Evolutionary conservation across 2,113 vertebrate species (phyloP), one percentile per base, ranked within the genome.

Genomic region (Scophthalmus maximus): DNA sequence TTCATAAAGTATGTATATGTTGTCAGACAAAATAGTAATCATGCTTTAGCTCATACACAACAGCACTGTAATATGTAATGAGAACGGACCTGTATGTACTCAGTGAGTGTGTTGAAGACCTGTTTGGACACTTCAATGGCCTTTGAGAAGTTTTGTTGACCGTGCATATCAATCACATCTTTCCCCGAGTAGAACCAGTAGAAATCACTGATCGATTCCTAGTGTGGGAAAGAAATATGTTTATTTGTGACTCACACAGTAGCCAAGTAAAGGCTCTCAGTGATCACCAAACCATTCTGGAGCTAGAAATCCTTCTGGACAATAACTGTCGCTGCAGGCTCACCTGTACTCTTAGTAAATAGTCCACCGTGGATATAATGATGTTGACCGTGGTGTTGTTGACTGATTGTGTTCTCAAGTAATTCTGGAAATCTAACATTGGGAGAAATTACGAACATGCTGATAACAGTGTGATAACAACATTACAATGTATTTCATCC

Each of bases 151-250:
- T 96, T 97, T 18, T 90, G 89, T 68, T 97, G 96, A 36, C 97
- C 97, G 46, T 97, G 95, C 15, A 89, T 91, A 85, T 99, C 97
- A 64, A 99, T 97, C 61, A 96, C 92, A 60, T 95, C 95, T 76
- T 96, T 99, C 25, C 96, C 97, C 60, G 97, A 99, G 88, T 98
- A 97, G 92, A 96, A 96, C 97, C 97, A 99, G 80, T 97, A 99
- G 87, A 99, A 98, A 90, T 99, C 97, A 89, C 97, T 99, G 83
- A 99, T 97, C 8, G 97, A 99, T 83, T 99, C 96, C 97, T 98
- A 36, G 2, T 88, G 15, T 3, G 12, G 38, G 11, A 71, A 25
- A 65, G 38, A 42, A 62, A 27, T 61, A 87, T 68, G 1, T 26
- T 25, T 5, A 11, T 40, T 17, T 66, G 27, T 6, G 4, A 22